Evolutionary conservation across 1,140 invertebrate genomes (phyloP), one percentile per base, ranked within the genome.

Genomic region (Eufriesea mexicana): DNA sequence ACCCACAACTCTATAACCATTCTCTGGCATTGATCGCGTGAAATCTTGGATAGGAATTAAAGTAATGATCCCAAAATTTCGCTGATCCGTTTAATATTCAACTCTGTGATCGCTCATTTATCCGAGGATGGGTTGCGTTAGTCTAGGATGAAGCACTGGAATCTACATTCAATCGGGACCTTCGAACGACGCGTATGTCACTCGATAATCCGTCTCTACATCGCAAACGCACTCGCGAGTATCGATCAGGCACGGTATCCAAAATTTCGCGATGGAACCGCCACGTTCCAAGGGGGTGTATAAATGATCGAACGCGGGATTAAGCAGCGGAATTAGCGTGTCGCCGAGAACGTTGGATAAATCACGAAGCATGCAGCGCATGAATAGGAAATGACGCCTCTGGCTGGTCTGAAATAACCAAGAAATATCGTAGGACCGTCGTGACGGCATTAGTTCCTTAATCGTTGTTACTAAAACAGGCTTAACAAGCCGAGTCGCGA

Each of bases 321-420:
- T 47, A 67, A 45, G 23, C 64, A 47, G 23, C 16, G 64, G 42
- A 57, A 75, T 75, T 75, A 61, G 10, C 42, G 42, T 59, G 55
- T 74, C 35, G 42, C 55, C 55, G 72, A 18, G 55, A 74, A 74
- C 42, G n/a, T 7, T 5, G 45, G 12, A 20, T 77, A 66, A 54
- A 66, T 45, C 47, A 23, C 25, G 42, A 42, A n/a, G 8, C n/a
- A 8, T 9, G 5, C 14, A 42, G 23, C 49, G 47, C 23, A 7
- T 18, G 61, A 77, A 77, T 77, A 54, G 61, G n/a, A 66, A 66
- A 77, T 25, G 61, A 51, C 61, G 28, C 61, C 54, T 51, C 18
- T 7, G 49, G 5, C n/a, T 10, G 14, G 67, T 64, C n/a, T n/a
- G 8, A 54, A 71, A 35, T 71, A 71, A n/a, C 25, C 9, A 25